Evolutionary conservation across 2,113 vertebrate species (phyloP), one percentile per base, ranked within the genome.

Genomic region (Orthochromis indermauri): DNA sequence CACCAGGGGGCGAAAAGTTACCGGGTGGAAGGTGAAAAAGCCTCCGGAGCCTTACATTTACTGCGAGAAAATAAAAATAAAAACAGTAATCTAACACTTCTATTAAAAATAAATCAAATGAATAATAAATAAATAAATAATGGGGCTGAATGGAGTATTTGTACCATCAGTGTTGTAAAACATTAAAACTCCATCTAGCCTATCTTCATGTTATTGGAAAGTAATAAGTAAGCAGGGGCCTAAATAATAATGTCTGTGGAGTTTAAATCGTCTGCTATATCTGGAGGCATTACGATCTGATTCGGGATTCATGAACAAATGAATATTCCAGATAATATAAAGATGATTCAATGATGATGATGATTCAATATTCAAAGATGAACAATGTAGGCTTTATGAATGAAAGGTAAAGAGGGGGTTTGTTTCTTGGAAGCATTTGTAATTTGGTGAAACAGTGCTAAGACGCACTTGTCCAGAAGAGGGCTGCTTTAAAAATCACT

Each of bases 1-100:
- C 93, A 82, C 91, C 84, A 91, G 92, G 87, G 93, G 92, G 90
- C 90, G 47, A 26, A 7, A 76, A 79, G n/a, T 12, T 28, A 26
- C 14, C 19, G 54, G 7, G 26, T 11, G 45, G 73, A 78, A 78
- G 14, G 42, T 49, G 28, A 78, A 31, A 49, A 49, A 19, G 42
- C 24, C 42, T 5, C 16, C 24, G 42, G 42, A 31, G 42, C 71
- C 26, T 47, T 31, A 47, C 14, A 31, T 78, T 19, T 31, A 10
- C 21, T 49, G 71, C 2, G 2, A 73, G 21, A 26, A 71, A 26
- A 45, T 73, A 45, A 78, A 78, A 78, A 78, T 49, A 49, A 78
- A 78, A 31, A 78, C 71, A 31, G 14, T 78, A 28, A 47, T 78
- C 10, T 78, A 49, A 31, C 16, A 28, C 14, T 49, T 78, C 7